These are phyloP conservation scores for Sebastes minor DNA, from an alignment of 2,797 vertebrate genomes.

Conservation along the genomic window DNA sequence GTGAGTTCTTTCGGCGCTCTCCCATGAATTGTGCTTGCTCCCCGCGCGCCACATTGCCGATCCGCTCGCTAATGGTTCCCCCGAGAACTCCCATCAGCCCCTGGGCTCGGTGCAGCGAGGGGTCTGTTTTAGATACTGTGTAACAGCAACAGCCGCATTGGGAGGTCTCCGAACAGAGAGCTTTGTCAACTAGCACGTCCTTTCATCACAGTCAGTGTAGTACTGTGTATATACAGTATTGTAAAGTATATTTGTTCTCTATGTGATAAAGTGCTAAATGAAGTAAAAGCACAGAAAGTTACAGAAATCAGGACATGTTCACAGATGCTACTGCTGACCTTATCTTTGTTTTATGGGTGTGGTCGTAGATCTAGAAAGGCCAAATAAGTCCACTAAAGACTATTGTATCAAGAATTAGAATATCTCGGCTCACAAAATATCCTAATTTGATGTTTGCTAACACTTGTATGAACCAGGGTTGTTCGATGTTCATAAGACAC, in stretches of 20 bases:
- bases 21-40: conserved; percentile 77
- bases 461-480: not conserved
- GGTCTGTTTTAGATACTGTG: conserved; percentile 86
- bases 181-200: conserved; percentile 38
- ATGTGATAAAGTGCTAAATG: not conserved
- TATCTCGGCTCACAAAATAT: not conserved
- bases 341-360: not conserved
- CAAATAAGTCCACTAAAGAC: not conserved
- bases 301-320: not conserved
- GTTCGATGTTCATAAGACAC: not conserved
- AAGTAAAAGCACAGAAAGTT: not conserved
- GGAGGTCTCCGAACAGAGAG: conserved; percentile 65
- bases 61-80: conserved; percentile 84
- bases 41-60: conserved; percentile 73
- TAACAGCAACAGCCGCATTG: conserved; percentile 74
- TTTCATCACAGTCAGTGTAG: conserved; percentile 5
- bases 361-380: not conserved
- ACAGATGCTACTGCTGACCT: not conserved
- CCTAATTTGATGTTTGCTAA: not conserved
- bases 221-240: not conserved
- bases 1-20: conserved; percentile 79
- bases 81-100: conserved; percentile 84
- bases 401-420: not conserved
- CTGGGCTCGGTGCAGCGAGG: conserved; percentile 75
- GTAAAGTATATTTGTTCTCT: not conserved